Conservation (phyloP, 30 jellyfish, hydroid and myxozoan species). For the Rhopilema esculentum region DNA sequence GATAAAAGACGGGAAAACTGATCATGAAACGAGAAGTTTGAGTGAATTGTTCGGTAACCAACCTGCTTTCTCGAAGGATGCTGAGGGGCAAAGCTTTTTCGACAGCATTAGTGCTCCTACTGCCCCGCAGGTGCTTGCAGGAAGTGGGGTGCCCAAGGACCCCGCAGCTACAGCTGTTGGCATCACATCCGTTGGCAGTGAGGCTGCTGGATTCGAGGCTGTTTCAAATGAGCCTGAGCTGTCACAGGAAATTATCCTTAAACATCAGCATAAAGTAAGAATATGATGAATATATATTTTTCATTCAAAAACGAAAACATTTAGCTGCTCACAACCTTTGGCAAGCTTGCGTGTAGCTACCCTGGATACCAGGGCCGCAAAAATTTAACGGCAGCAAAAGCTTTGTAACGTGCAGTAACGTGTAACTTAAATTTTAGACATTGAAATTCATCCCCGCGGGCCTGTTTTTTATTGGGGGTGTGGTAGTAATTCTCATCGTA, state of each 20-base stretch:
- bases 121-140: not conserved
- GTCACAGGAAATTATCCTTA: slow-evolving; percentile 17
- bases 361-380: too few relatives aligned
- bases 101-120: slow-evolving; percentile 17
- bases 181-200: not conserved
- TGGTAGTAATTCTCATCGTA: too few relatives aligned
- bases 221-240: slow-evolving; percentile 29
- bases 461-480: too few relatives aligned
- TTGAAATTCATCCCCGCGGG: too few relatives aligned
- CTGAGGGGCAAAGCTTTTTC: slow-evolving; percentile 57
- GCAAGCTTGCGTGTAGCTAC: too few relatives aligned
- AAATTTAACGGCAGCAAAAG: too few relatives aligned
- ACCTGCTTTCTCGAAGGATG: slow-evolving; percentile 19
- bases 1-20: not conserved
- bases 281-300: too few relatives aligned
- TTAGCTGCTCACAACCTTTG: too few relatives aligned
- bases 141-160: not conserved
- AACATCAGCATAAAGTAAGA: not conserved
- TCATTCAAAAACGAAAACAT: too few relatives aligned
- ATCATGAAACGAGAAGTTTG: not conserved
- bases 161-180: not conserved
- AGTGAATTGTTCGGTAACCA: slow-evolving; percentile 39
- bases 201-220: not conserved
- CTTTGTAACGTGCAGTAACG: too few relatives aligned
- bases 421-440: too few relatives aligned